Percentiles rank a stretch among this genome's conserved stretches.
Evolutionary conservation across 2,797 vertebrate genomes (phyloP).

Genomic region (Sebastes miniatus): DNA sequence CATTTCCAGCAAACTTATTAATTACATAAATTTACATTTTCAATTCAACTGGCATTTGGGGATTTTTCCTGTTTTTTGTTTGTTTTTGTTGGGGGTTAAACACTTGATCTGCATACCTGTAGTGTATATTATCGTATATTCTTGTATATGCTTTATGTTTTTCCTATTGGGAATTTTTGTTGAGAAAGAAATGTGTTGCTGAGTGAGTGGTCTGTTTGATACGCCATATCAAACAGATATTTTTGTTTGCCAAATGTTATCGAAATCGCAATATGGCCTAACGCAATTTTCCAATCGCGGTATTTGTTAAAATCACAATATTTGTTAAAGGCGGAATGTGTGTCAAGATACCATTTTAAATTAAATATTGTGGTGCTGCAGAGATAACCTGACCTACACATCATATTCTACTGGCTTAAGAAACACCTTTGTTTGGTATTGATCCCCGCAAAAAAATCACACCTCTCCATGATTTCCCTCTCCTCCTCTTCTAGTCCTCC

Average conservation of each 20-base stretch:
- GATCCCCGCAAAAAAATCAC: too few species aligned
- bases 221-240: too few species aligned
- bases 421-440: too few species aligned
- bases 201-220: background rate
- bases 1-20: background rate
- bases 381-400: too few species aligned
- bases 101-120: background rate
- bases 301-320: too few species aligned
- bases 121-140: background rate
- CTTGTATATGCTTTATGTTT: background rate
- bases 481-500: constrained; percentile 60
- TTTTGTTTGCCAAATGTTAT: too few species aligned
- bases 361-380: too few species aligned
- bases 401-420: too few species aligned
- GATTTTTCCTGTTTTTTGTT: background rate
- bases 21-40: background rate
- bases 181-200: background rate
- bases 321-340: too few species aligned
- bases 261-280: too few species aligned
- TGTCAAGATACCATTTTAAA: too few species aligned
- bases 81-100: background rate
- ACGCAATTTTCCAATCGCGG: too few species aligned
- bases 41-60: background rate
- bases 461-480: background rate
- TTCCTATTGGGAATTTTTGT: background rate